Evolutionary conservation across 23 tunicate species (phyloP).

Genomic region (Phallusia fumigata): DNA sequence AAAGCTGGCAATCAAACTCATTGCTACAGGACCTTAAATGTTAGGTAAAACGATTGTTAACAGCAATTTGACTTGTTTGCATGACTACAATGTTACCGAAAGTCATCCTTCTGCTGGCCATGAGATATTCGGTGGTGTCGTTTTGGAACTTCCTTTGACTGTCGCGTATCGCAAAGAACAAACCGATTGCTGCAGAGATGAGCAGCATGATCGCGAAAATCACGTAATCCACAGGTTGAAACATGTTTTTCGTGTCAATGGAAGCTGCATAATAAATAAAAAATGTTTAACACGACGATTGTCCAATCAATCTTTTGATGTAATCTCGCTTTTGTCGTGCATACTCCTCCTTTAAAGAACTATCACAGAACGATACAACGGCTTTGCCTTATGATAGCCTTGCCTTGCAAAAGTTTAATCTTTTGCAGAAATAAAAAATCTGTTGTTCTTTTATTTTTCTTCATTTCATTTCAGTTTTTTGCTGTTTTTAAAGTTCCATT

Average conservation of each 20-base stretch:
- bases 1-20: slow-evolving; percentile 90
- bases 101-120: slow-evolving; percentile 39
- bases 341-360: too few relatives aligned
- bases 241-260: neutral
- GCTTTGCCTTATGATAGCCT: too few relatives aligned
- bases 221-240: slow-evolving; percentile 32
- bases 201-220: slow-evolving; percentile 57
- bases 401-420: too few relatives aligned
- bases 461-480: too few relatives aligned
- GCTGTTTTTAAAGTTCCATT: too few relatives aligned
- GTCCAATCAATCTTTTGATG: too few relatives aligned
- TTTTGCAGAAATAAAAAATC: too few relatives aligned
- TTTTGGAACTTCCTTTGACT: slow-evolving; percentile 33
- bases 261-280: too few relatives aligned
- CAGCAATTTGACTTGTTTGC: neutral
- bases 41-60: neutral
- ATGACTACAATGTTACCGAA: neutral
- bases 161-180: slow-evolving; percentile 58
- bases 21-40: slow-evolving; percentile 76
- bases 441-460: too few relatives aligned
- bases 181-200: slow-evolving; percentile 52
- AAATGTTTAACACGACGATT: too few relatives aligned
- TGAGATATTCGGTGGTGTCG: slow-evolving; percentile 42
- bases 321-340: too few relatives aligned
- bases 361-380: too few relatives aligned